phyloP scores from a whole-genome alignment of 2,888 invertebrate genomes.

The Aproaerema taeniolella region DNA sequence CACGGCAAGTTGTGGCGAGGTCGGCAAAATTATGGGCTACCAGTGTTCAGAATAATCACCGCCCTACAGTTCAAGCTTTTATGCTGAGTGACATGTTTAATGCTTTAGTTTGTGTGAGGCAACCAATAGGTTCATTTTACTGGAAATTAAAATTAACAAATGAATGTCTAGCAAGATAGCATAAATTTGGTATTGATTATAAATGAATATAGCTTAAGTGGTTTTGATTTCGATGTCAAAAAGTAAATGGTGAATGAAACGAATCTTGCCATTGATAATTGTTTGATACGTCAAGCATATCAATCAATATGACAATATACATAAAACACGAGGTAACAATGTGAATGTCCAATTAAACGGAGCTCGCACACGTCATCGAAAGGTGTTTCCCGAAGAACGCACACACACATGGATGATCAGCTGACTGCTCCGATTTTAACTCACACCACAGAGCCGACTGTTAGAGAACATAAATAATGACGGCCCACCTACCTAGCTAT shows the following conservation, averaged over 20 bases:
- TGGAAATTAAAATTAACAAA: not conserved
- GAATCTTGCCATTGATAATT: not conserved
- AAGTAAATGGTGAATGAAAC: no score
- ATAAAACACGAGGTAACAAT: slow-evolving; percentile 65
- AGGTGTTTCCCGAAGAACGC: slow-evolving; percentile 77
- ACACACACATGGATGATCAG: slow-evolving; percentile 65
- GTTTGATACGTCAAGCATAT: slow-evolving; percentile 32
- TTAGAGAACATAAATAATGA: slow-evolving; percentile 78
- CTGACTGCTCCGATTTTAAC: slow-evolving; percentile 78
- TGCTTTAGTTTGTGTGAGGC: slow-evolving; percentile 24
- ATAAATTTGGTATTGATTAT: no score
- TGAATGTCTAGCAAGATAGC: no score
- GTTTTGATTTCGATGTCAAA: no score
- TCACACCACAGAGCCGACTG: slow-evolving; percentile 69
- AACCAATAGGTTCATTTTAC: slow-evolving; percentile 22
- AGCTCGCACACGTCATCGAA: slow-evolving; percentile 74
- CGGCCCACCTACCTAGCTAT: slow-evolving; percentile 74
- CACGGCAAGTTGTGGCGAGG: slow-evolving; percentile 19
- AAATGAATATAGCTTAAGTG: no score
- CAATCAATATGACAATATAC: slow-evolving; percentile 40
- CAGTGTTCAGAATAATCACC: slow-evolving; percentile 38
- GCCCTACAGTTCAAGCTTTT: slow-evolving; percentile 31
- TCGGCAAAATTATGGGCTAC: slow-evolving; percentile 37
- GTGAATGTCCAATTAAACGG: slow-evolving; percentile 75
- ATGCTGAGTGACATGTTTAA: slow-evolving; percentile 46